phyloP scores from a whole-genome alignment of 2,797 vertebrate species.

The Myiotriccus ornatus region DNA sequence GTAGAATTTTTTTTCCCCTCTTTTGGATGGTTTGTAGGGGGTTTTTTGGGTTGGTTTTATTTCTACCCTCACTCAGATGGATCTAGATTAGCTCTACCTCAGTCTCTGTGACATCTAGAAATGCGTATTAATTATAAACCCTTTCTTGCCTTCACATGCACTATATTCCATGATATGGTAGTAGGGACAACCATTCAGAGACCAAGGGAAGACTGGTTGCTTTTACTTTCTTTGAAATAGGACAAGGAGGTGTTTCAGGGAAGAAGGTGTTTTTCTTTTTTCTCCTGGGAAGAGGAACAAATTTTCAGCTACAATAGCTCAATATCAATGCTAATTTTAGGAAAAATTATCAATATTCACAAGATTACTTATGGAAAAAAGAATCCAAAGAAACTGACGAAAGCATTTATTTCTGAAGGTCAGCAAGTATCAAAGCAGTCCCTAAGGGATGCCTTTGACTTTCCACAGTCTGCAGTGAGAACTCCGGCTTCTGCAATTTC shows the following conservation, averaged over 20 bases:
- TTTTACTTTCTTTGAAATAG: background rate
- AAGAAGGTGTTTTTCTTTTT: background rate
- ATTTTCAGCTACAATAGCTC: background rate
- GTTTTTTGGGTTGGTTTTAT: background rate
- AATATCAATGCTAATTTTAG: background rate
- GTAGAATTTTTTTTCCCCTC: background rate
- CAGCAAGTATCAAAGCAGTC: constrained; percentile 34
- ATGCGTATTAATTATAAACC: background rate
- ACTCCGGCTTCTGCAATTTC: constrained; percentile 44
- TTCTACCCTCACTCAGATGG: background rate
- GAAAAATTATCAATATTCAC: constrained; percentile 16
- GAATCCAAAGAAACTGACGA: background rate
- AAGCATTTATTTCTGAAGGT: constrained; percentile 54
- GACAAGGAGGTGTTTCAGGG: background rate
- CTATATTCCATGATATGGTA: background rate
- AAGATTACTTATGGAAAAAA: background rate
- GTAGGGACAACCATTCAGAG: background rate
- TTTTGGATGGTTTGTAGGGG: background rate
- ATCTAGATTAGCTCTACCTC: background rate
- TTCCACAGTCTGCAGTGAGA: constrained; percentile 25
- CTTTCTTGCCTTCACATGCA: background rate
- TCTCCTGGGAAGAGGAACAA: background rate
- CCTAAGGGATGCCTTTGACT: constrained; percentile 35
- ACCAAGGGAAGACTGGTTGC: background rate
- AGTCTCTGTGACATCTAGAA: background rate